Evolutionary conservation across 2,113 vertebrate genomes (phyloP).

Genomic region (Myiopsitta monachus): DNA sequence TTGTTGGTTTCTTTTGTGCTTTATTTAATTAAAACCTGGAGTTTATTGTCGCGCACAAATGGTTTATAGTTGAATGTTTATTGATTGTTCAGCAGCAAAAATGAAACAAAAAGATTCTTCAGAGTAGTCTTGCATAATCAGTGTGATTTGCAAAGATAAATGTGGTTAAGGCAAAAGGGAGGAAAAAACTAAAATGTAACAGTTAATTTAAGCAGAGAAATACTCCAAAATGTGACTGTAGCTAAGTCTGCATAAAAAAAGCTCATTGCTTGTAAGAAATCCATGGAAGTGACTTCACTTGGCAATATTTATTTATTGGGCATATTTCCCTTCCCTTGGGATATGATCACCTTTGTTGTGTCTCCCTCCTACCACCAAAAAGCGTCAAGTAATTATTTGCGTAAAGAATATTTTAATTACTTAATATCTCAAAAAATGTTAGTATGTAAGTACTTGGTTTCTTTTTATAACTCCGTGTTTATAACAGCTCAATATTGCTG

Average conservation of each 20-base stretch:
- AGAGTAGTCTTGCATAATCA: background rate
- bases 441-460: background rate
- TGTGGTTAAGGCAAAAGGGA: background rate
- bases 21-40: background rate
- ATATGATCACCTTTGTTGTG: background rate
- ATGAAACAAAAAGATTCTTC: background rate
- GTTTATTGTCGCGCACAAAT: background rate
- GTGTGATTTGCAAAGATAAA: background rate
- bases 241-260: background rate
- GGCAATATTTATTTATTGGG: background rate
- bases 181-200: background rate
- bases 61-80: background rate
- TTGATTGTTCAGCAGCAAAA: background rate
- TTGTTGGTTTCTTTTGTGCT: background rate
- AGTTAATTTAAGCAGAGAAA: background rate
- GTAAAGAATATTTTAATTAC: background rate
- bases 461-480: rapidly evolving
- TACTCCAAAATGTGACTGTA: background rate
- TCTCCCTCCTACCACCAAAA: background rate
- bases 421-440: background rate
- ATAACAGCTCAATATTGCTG: background rate
- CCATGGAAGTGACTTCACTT: slow-evolving; percentile 21
- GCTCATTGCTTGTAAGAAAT: background rate
- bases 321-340: background rate
- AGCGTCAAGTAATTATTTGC: background rate